Conservation (phyloP, 2,797 vertebrate species). For the Myotis planiceps region DNA sequence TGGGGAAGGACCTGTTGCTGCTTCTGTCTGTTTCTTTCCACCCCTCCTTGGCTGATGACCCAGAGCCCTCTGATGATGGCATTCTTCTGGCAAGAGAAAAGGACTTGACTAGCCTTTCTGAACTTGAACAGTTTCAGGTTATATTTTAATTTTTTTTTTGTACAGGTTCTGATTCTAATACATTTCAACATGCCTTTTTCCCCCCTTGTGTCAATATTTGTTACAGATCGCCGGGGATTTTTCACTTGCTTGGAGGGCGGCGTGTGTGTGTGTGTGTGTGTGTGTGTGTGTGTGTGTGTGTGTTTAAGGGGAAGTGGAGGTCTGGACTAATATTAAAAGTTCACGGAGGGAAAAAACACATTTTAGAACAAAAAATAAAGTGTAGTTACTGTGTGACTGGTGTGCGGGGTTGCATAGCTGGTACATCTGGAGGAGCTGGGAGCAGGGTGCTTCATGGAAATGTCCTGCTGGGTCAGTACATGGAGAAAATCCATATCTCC, state of each 20-base stretch:
- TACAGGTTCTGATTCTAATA: constrained; percentile 87
- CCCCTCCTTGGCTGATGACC: constrained; percentile 64
- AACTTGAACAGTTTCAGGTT: constrained; percentile 88
- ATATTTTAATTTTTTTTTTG: constrained; percentile 86
- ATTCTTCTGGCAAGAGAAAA: constrained; percentile 85
- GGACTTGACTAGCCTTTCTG: constrained; percentile 86
- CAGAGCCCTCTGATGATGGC: constrained; percentile 83
- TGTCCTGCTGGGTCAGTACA: background rate
- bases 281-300: background rate
- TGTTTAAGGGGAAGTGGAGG: constrained; percentile 55
- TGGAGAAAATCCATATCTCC: background rate
- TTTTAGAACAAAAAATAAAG: constrained; percentile 83
- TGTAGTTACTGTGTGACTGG: constrained; percentile 73
- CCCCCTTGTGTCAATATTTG: constrained; percentile 81
- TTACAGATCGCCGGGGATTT: constrained; percentile 79
- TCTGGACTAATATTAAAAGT: constrained; percentile 72
- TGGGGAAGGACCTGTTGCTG: constrained; percentile 56
- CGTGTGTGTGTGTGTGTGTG: background rate
- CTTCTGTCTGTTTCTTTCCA: background rate
- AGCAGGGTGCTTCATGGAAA: background rate
- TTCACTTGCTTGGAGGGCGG: constrained; percentile 69
- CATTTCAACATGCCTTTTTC: constrained; percentile 85
- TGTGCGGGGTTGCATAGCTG: background rate
- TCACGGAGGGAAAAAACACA: constrained; percentile 79
- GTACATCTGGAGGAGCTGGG: background rate